These are phyloP conservation scores for Ectropis grisescens DNA, from an alignment of 1,140 invertebrate species.

Conservation along the genomic window DNA sequence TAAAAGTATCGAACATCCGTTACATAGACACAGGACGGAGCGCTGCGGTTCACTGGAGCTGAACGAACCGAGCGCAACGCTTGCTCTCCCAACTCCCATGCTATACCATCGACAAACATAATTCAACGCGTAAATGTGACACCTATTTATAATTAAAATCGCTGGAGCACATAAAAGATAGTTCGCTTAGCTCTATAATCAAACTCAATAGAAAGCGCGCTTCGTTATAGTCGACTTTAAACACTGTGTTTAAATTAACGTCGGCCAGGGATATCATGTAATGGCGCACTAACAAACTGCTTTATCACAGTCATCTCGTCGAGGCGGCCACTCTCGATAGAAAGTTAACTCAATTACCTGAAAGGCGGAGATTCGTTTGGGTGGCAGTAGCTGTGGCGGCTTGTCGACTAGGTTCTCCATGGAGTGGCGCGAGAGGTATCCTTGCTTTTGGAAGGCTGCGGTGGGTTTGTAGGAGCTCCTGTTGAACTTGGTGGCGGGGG, in stretches of 20 bases:
- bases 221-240: no score
- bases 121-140: no score
- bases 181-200: no score
- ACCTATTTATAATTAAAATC: no score
- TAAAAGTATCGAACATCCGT: constrained; percentile 58
- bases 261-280: no score
- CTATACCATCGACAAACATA: no score
- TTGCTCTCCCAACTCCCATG: no score
- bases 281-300: no score
- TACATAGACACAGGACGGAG: constrained; percentile 45
- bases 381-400: constrained; percentile 46
- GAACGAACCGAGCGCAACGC: constrained; percentile 21
- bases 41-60: constrained; percentile 56
- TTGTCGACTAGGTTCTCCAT: constrained; percentile 78
- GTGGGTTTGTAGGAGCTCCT: constrained; percentile 42
- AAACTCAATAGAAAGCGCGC: no score
- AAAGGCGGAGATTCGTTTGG: constrained; percentile 55
- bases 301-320: constrained; percentile 1
- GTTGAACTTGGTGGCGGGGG: constrained; percentile 60
- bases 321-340: constrained; percentile 28
- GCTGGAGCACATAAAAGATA: no score
- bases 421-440: constrained; percentile 70
- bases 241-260: no score
- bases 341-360: constrained; percentile 59
- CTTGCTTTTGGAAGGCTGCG: constrained; percentile 46